A percentile compares a stretch with the other conserved stretches of the same genome.
phyloP scores from a whole-genome alignment of 1,140 invertebrate genomes.

The Nasonia giraulti region DNA sequence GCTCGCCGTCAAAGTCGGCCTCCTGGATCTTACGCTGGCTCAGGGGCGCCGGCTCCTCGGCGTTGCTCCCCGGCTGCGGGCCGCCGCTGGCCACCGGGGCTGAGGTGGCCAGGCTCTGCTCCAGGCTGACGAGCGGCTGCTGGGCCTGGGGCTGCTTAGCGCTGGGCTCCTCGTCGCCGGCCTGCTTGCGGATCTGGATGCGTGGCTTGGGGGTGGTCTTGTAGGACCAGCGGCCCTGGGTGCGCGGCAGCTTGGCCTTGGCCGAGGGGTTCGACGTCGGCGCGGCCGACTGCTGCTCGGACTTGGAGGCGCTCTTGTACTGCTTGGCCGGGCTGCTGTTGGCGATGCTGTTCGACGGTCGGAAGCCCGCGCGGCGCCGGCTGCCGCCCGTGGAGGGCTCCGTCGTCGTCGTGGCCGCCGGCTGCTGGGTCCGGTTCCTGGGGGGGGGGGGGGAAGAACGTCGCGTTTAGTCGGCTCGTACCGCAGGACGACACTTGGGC shows the following conservation, averaged over 20 bases:
- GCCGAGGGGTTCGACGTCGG: conserved; percentile 51
- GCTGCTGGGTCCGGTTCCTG: conserved; percentile 62
- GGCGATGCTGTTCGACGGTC: conserved; percentile 55
- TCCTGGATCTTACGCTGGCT: conserved; percentile 56
- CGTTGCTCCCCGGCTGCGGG: background rate
- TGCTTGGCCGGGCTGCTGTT: conserved; percentile 61
- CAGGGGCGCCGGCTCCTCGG: conserved; percentile 56
- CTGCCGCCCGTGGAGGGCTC: conserved; percentile 59
- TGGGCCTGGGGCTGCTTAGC: background rate
- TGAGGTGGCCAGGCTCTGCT: conserved; percentile 24
- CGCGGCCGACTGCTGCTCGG: conserved; percentile 56
- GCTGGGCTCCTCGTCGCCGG: conserved; percentile 76
- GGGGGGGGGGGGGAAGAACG: too few relatives aligned
- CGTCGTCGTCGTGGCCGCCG: conserved; percentile 63
- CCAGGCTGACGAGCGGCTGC: background rate
- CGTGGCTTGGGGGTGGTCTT: conserved; percentile 90
- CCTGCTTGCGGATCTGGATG: conserved; percentile 84
- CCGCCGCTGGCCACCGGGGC: conserved; percentile 54
- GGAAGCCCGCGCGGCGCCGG: conserved; percentile 67
- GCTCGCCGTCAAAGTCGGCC: conserved; percentile 75
- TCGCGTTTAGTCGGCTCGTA: too few relatives aligned
- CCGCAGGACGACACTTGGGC: too few relatives aligned
- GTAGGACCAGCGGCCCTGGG: conserved; percentile 89
- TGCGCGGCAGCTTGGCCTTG: conserved; percentile 85
- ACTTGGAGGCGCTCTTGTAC: conserved; percentile 47